Base-by-base conservation (phyloP, 2,113 vertebrate genomes). In the Pelusios castaneus region DNA sequence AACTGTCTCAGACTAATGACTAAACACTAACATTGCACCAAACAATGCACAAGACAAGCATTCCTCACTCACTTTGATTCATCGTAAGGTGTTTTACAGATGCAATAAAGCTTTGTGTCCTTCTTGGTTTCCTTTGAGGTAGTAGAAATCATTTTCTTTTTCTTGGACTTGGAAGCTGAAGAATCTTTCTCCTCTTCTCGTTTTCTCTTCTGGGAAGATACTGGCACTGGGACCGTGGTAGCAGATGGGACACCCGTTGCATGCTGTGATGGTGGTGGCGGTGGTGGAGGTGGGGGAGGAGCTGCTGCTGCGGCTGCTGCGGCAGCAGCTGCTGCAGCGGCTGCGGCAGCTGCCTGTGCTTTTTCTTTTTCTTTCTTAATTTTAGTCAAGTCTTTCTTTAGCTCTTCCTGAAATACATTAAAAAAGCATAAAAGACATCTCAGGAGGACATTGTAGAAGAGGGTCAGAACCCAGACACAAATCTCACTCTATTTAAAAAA, bases 51-150 rank as follows among this genome's bases (percentile, higher is more conserved):
- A 76, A 54, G 6, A 60, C 58, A 43, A 87, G 55, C 43, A 8
- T 4, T 63, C 0, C 0, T 55, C 89, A 98, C 99, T 98, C 98
- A 99, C 99, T 99, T 99, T 34, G 99, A 99, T 97, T 99, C 99
- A 13, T 99, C 99, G 2, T 99, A 99, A 95, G 99, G 99, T 17
- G 99, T 99, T 98, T 99, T 99, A 98, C 99, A 99, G 97, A 99
- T 98, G 97, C 99, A 99, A 98, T 99, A 99, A 97, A 99, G 98
- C 96, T 99, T 99, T 96, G 98, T 99, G 98, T 99, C 99, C 97
- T 99, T 99, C 98, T 99, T 99, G 84, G 98, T 98, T 97, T 99
- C 99, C 98, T 99, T 99, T 98, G 99, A 99, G 98, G 99, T 99
- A 98, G 99, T 99, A 96, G 99, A 99, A 92, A 99, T 99, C 98